Conservation (phyloP, 2,797 vertebrate species). For the Delichon dasypus region DNA sequence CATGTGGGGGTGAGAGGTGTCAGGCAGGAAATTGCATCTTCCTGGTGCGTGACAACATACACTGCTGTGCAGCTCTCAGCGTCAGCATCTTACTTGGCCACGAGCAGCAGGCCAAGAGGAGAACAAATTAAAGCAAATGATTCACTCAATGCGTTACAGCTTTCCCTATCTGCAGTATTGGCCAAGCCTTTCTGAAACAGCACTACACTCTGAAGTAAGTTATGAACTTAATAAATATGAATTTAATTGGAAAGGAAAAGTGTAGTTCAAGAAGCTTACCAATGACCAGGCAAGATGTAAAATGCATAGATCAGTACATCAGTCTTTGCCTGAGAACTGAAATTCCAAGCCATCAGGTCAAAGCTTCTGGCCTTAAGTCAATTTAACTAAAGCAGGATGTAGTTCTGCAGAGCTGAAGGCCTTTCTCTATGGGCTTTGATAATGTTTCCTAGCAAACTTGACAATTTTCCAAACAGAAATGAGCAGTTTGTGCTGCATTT, state of each 20-base stretch:
- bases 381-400: neutral
- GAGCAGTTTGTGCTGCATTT: neutral
- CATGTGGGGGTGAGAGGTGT: neutral
- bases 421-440: neutral
- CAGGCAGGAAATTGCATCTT: constrained; percentile 28
- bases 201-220: neutral
- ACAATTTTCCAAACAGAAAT: neutral
- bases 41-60: fast-evolving
- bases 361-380: neutral
- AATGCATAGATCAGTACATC: neutral
- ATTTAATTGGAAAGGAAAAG: neutral
- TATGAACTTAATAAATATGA: neutral
- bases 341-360: neutral
- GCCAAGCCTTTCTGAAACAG: neutral
- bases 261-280: neutral
- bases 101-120: neutral
- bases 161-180: neutral
- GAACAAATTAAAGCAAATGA: neutral
- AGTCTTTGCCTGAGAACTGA: neutral
- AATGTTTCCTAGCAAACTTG: neutral
- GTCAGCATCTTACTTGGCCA: neutral
- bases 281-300: neutral
- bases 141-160: neutral
- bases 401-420: neutral
- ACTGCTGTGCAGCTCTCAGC: neutral